Base-by-base conservation (phyloP, 2,113 vertebrate genomes). In the Hymenochirus boettgeri region DNA sequence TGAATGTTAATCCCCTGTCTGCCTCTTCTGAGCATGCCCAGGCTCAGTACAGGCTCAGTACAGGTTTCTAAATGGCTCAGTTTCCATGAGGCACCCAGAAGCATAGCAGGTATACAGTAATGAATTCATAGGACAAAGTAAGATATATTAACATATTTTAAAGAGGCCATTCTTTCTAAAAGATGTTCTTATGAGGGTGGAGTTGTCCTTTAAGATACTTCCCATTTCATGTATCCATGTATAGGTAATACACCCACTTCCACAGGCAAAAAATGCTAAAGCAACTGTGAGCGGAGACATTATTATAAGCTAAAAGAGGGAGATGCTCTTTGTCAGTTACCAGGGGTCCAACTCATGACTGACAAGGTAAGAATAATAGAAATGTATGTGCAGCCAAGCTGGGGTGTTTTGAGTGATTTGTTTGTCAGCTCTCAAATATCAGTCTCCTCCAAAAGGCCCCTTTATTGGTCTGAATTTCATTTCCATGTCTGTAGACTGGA, bases 361-460 rank as follows among this genome's bases (percentile, higher is more conserved):
- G 42, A 48, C 62, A 50, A 9, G 21, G 39, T 48, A 33, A 48
- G 39, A 57, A 48, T 48, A 48, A 47, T 57, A 27, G 22, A 48
- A 54, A 22, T 48, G 62, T 57, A 24, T 57, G 62, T 57, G 62
- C 54, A 65, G 62, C 18, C 62, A 56, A 17, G 62, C 52, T 26
- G 56, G 46, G 47, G 26, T 48, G 25, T 57, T 57, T 37, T 22
- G 51, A 46, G 25, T 45, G 62, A 57, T 57, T 65, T 29, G 24
- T 57, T 26, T 57, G 62, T 57, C 62, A 65, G 48, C 26, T 48
- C 25, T 47, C 53, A 35, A 48, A 33, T 48, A 56, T 56, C 52
- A 56, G 33, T 56, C 37, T 39, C 25, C 57, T 48, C 25, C 53
- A 57, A 65, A 57, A 57, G 1, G n/a, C n/a, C 21, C 27, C 15